Conservation (phyloP, 2,888 invertebrate genomes). For the Eilema griseolum region DNA sequence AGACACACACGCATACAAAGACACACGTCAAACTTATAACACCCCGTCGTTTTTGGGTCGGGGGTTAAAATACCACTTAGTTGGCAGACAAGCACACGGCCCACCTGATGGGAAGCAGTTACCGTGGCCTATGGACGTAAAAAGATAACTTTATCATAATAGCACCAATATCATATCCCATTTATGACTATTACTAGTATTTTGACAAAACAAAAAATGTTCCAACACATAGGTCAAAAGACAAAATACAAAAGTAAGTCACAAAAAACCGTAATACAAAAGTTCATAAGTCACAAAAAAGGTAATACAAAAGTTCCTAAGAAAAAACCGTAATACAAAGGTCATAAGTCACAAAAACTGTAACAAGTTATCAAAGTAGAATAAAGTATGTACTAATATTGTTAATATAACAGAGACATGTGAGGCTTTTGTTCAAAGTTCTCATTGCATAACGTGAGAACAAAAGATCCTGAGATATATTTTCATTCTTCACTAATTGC, state of each 20-base stretch:
- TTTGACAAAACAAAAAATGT: no score
- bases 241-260: slow-evolving; percentile 29
- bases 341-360: slow-evolving; percentile 33
- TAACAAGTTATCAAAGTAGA: slow-evolving; percentile 36
- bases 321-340: slow-evolving; percentile 35
- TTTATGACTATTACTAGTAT: no score
- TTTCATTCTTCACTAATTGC: slow-evolving; percentile 45
- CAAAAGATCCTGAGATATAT: slow-evolving; percentile 41
- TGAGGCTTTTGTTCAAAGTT: slow-evolving; percentile 45
- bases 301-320: slow-evolving; percentile 32
- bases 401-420: slow-evolving; percentile 36
- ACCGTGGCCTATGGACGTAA: no score
- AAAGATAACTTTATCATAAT: no score
- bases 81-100: no score
- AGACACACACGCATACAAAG: no score
- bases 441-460: slow-evolving; percentile 54
- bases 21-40: no score
- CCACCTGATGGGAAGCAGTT: no score
- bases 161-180: no score
- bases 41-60: no score
- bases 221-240: slow-evolving; percentile 12
- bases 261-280: slow-evolving; percentile 28
- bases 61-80: no score
- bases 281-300: slow-evolving; percentile 33
- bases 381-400: slow-evolving; percentile 35